phyloP scores from a whole-genome alignment of 2,888 invertebrate species.

The Pterostichus niger region DNA sequence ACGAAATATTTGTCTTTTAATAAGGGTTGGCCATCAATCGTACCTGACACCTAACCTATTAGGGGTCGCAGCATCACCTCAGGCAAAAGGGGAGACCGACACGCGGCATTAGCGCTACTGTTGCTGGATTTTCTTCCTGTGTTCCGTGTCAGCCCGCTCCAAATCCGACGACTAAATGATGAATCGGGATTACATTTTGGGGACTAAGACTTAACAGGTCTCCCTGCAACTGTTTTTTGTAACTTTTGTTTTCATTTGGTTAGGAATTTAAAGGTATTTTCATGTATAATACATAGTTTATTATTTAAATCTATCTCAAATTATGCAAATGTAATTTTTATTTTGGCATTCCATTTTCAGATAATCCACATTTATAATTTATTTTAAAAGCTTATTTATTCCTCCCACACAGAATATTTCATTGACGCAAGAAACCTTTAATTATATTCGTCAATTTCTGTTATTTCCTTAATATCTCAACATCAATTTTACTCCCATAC shows the following conservation, averaged over 20 bases:
- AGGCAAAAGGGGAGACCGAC: background rate
- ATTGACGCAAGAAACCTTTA: no score
- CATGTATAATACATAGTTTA: no score
- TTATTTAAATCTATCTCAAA: no score
- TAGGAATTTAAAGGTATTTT: background rate
- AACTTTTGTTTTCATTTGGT: background rate
- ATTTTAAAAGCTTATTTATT: no score
- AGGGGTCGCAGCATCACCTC: background rate
- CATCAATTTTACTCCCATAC: no score
- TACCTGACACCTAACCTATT: conserved; percentile 8
- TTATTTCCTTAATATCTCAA: no score
- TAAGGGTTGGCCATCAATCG: conserved; percentile 40
- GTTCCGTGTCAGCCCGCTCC: conserved; percentile 2
- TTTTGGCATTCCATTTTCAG: background rate
- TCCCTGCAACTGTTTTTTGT: background rate
- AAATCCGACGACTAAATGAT: conserved; percentile 34
- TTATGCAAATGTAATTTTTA: no score
- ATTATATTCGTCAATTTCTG: no score
- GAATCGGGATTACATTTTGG: conserved; percentile 43
- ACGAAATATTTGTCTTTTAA: conserved; percentile 46
- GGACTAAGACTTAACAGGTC: conserved; percentile 6
- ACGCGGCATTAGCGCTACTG: background rate
- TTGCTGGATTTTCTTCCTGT: background rate
- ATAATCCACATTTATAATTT: background rate
- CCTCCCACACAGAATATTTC: no score